Evolutionary conservation across 2,888 invertebrate genomes (phyloP).

Genomic region (Erebia palarica): DNA sequence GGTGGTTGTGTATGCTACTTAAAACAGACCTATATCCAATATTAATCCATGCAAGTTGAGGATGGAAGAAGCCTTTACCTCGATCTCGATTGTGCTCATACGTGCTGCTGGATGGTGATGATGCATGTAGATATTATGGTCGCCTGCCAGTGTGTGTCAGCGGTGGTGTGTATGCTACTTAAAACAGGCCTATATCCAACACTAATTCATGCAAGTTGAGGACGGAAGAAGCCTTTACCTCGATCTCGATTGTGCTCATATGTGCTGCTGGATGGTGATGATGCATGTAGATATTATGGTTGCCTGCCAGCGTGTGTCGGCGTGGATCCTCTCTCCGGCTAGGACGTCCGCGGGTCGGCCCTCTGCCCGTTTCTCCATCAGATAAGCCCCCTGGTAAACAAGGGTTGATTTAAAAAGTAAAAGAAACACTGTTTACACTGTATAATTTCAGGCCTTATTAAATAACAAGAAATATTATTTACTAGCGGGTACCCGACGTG

Average conservation of each 20-base stretch:
- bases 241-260: conserved; percentile 87
- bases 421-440: too few species aligned
- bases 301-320: conserved; percentile 90
- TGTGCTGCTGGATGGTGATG: conserved; percentile 78
- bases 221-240: conserved; percentile 78
- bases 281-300: conserved; percentile 85
- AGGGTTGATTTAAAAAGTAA: background rate
- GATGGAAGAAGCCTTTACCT: conserved; percentile 78
- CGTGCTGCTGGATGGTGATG: conserved; percentile 78
- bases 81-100: conserved; percentile 87
- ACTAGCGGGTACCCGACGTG: too few species aligned
- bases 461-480: too few species aligned
- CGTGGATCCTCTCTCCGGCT: conserved; percentile 90
- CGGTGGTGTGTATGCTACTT: conserved; percentile 54
- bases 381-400: conserved; percentile 52
- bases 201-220: too few species aligned
- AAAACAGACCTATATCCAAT: too few species aligned
- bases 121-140: conserved; percentile 85
- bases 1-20: too few species aligned
- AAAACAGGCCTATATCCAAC: too few species aligned
- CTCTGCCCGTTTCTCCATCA: conserved; percentile 76
- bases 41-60: too few species aligned
- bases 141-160: conserved; percentile 90
- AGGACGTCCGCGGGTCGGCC: conserved; percentile 75
- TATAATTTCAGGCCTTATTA: too few species aligned